Percentiles rank a stretch among this genome's conserved stretches.
phyloP scores from a whole-genome alignment of 1,140 invertebrate species.

The Mycetomoellerius zeteki region DNA sequence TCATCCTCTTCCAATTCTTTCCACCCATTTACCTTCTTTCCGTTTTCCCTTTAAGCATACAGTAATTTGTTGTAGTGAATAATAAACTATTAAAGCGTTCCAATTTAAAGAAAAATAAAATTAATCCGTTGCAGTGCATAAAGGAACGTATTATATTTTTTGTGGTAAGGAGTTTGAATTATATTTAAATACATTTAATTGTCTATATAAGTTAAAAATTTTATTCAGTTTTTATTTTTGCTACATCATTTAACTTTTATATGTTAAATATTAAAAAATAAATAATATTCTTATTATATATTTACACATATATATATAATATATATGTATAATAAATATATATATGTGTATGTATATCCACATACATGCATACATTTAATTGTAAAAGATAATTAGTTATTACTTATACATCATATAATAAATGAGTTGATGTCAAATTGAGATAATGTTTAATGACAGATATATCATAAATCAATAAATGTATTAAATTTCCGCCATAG shows the following conservation, averaged over 20 bases:
- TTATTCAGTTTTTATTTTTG: not conserved
- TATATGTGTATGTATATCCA: not conserved
- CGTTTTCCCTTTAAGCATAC: conserved; percentile 19
- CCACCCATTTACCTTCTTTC: conserved; percentile 32
- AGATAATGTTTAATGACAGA: conserved; percentile 14
- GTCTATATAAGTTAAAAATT: not conserved
- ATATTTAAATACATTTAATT: not conserved
- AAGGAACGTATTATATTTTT: conserved; percentile 10
- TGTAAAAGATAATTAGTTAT: conserved; percentile 2
- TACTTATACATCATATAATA: conserved; percentile 2
- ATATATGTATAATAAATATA: not conserved
- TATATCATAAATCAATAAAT: conserved; percentile 39
- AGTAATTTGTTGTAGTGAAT: conserved; percentile 32
- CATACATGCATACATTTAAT: not conserved
- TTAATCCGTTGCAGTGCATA: not conserved
- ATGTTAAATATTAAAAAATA: not conserved
- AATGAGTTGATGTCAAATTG: conserved; percentile 26
- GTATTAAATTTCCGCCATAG: conserved; percentile 28
- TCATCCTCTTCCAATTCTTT: conserved; percentile 43
- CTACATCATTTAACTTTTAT: not conserved
- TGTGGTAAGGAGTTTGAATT: not conserved
- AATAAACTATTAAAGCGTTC: conserved; percentile 45
- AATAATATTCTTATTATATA: not conserved
- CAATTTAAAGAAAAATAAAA: conserved; percentile 44
- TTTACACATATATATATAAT: not conserved